phyloP scores from a whole-genome alignment of 2,888 invertebrate genomes.

The Chrysolina oricalcia region DNA sequence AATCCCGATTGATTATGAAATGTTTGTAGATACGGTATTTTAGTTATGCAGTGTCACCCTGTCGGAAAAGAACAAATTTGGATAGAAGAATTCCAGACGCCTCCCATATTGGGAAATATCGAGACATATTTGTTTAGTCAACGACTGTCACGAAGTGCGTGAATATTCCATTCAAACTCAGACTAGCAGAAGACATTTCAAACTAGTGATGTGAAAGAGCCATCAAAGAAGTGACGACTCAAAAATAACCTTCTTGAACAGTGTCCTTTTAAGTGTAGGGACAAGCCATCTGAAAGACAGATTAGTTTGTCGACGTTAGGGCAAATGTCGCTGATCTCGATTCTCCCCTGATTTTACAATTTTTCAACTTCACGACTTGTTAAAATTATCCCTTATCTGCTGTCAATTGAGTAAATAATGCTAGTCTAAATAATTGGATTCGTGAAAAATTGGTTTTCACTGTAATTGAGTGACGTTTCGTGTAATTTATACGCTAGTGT shows the following conservation, averaged over 20 bases:
- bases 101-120: constrained; percentile 4
- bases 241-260: constrained; percentile 54
- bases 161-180: constrained; percentile 14
- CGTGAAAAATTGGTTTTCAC: constrained; percentile 45
- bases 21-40: too few species aligned
- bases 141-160: constrained; percentile 4
- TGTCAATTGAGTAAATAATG: constrained; percentile 53
- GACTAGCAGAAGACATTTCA: not conserved
- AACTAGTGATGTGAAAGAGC: constrained; percentile 7
- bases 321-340: constrained; percentile 51
- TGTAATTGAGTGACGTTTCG: constrained; percentile 37
- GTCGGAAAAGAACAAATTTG: not conserved
- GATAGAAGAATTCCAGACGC: not conserved
- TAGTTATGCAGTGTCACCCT: not conserved
- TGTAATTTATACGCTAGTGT: constrained; percentile 10
- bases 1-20: too few species aligned
- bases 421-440: constrained; percentile 46
- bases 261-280: constrained; percentile 32
- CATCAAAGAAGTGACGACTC: constrained; percentile 41
- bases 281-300: constrained; percentile 50
- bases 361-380: constrained; percentile 53
- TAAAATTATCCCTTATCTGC: constrained; percentile 53
- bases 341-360: constrained; percentile 52
- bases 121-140: constrained; percentile 19
- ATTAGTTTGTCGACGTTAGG: constrained; percentile 58